Evolutionary conservation across 2,888 invertebrate species (phyloP), one percentile per base, ranked within the genome.

Genomic region (Myathropa florea): DNA sequence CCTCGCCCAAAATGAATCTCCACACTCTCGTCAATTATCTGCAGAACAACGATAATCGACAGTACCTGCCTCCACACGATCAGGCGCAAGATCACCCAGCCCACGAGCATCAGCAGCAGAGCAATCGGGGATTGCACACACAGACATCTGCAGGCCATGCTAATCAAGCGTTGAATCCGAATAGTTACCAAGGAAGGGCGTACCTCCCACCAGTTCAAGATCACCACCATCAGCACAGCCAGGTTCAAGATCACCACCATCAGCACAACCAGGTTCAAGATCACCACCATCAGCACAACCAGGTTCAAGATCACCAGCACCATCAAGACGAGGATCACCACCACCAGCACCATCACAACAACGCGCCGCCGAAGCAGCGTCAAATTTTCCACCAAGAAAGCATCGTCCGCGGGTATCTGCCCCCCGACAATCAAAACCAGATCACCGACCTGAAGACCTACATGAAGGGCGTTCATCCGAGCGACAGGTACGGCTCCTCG

Each of bases 391-490:
- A 61, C 18, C 55, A 39, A 2, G 46, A 46, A 4, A 46, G 46
- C 33, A 10, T 21, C 3, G 71, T 65, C n/a, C 28, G n/a, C 14
- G 61, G 57, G 3, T 89, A 89, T 70, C 30, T 88, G 23, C 84
- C 73, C 7, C 88, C 88, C 1, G 68, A 60, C 0, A 14, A 46
- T 12, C 6, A 26, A 0, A 81, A 84, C 9, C 80, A 80, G n/a
- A 23, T 83, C 18, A 83, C 80, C 21, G 89, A 90, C 6, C 88
- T 91, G 14, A 88, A 89, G 33, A 91, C 90, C 77, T 91, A 90
- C 59, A 91, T 91, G 91, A 89, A 87, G 33, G 89, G 83, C 0
- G 90, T 91, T 33, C 89, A 91, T 46, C 90, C 91, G 0, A 89
- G 78, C 23, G 89, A 90, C 12, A 90, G 91, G n/a, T 91, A 91